These are phyloP conservation scores for Meriones psammophilus DNA, from an alignment of 2,797 vertebrate genomes.

Conservation along the genomic window DNA sequence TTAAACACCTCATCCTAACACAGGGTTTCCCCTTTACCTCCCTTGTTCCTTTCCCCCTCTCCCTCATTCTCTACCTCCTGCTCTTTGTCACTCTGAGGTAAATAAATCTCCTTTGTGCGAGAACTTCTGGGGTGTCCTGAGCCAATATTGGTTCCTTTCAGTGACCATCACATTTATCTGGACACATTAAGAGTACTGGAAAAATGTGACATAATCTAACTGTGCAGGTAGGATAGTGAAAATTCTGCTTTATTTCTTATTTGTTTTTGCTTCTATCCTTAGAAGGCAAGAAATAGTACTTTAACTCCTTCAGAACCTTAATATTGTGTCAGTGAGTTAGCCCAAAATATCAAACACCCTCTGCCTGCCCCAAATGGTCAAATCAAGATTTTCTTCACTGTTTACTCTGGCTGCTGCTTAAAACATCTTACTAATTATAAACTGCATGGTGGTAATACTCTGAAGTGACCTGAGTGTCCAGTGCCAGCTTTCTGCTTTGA, in stretches of 20 bases:
- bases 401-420: neutral
- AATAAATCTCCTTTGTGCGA: neutral
- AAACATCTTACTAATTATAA: constrained; percentile 22
- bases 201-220: neutral
- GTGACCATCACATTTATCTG: neutral
- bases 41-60: neutral
- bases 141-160: neutral
- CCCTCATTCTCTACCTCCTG: neutral
- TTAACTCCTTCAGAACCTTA: constrained; percentile 21
- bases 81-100: neutral
- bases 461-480: neutral
- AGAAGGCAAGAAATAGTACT: neutral
- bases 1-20: neutral
- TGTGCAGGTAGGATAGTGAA: neutral
- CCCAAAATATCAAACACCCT: neutral
- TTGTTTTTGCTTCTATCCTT: constrained; percentile 20
- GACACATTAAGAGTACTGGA: neutral
- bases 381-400: neutral
- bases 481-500: neutral
- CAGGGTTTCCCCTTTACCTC: neutral
- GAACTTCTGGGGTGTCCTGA: neutral
- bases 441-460: neutral
- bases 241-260: neutral
- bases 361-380: neutral
- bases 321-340: neutral